Evolutionary conservation across 2,888 invertebrate species (phyloP), one percentile per base, ranked within the genome.

Genomic region (Cheilosia impressa): DNA sequence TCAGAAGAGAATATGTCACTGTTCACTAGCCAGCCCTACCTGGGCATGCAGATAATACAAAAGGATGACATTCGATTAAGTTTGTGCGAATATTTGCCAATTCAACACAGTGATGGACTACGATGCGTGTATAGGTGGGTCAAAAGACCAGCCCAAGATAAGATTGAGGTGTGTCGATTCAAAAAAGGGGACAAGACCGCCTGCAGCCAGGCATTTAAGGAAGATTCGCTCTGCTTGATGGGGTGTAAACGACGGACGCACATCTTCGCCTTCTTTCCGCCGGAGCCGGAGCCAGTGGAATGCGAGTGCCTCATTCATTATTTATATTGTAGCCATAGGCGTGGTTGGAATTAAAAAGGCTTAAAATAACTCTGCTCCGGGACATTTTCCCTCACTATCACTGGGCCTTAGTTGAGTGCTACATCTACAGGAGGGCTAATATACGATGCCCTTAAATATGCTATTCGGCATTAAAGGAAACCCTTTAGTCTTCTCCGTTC

Each of bases 261-360:
- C 24, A 60, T 45, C 34, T 38, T 27, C 38, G 38, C 4, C 34
- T 24, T 55, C 31, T 10, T n/a, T 34, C 22, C 22, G 27, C 60
- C 19, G 22, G 4, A 15, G 43, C 10, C 22, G 31, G 10, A 50
- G 17, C 45, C 17, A 47, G 45, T 47, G 45, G 31, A 31, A 27
- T 65, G 45, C 45, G 38, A 38, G 38, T 17, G 24, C 43, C 57
- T 72, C 68, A 73, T 83, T 78, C 73, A 73, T 83, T 78, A 83
- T 83, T 73, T 69, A 78, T 83, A 72, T 73, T 63, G 57, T 41
- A 38, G 73, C 83, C 78, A 22, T 27, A 53, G 83, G 83, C 68
- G 38, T 52, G 63, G 83, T 78, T 83, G 83, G 68, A 78, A 83
- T 83, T 83, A 83, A 78, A 83, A 83, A 78, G 83, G 73, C 79